Evolutionary conservation across 2,797 vertebrate genomes (phyloP), one percentile per base, ranked within the genome.

Genomic region (Falco naumanni): DNA sequence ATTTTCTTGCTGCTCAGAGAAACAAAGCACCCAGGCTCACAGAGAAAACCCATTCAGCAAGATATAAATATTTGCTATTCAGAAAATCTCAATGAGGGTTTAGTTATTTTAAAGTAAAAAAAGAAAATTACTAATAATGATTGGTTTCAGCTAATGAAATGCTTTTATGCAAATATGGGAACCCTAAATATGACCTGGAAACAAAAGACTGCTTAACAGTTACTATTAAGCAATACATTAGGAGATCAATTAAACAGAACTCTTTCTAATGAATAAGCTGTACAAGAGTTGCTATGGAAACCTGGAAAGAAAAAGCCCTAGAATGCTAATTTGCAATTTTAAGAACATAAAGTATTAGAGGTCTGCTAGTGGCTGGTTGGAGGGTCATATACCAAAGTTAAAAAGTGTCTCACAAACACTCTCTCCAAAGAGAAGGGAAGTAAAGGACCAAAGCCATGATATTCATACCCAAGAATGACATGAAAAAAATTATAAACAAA

Each of bases 241-340:
- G 99, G 98, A 98, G 98, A 99, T 99, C 99, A 99, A 99, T 99
- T 99, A 99, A 99, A 99, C 97, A 99, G 98, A 99, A 98, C 97
- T 98, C 98, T 99, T 98, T 98, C 98, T 98, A 98, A 98, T 98
- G 98, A 99, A 96, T 96, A 98, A 98, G 97, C 97, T 97, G 87
- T 97, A 97, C 97, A 97, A 95, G 92, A 95, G 99, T 99, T 99
- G 97, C 98, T 97, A 99, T 99, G 98, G 99, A 98, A 99, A 99
- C 99, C 97, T 96, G 97, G 96, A 98, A 98, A 97, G 97, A 98
- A 98, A 98, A 98, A 99, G 97, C 97, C 97, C 96, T 96, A 97
- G 97, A 97, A 97, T 97, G 89, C 95, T 95, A 98, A 98, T 98
- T 97, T 98, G 94, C 96, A 95, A 96, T 96, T 97, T 96, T 95